Conservation (phyloP, 1,140 invertebrate genomes). For the Trigoniulus corallinus region DNA sequence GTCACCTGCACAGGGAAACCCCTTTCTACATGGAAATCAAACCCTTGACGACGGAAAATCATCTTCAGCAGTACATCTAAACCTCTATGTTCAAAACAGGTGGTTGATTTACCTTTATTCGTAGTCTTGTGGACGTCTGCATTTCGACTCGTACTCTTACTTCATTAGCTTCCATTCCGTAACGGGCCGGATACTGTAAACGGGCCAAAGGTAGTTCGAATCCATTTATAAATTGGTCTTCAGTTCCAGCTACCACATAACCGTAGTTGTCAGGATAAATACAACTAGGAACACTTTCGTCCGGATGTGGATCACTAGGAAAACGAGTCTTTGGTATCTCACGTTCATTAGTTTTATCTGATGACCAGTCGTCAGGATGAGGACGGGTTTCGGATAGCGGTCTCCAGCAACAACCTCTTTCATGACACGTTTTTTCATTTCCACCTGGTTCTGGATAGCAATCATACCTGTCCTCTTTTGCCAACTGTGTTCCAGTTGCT, state of each 20-base stretch:
- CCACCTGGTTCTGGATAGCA: constrained; percentile 26
- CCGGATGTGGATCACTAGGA: not conserved
- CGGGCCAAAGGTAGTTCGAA: constrained; percentile 9
- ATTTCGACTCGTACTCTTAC: constrained; percentile 12
- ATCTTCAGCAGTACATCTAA: no score
- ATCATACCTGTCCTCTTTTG: constrained; percentile 18
- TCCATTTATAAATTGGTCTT: constrained; percentile 4
- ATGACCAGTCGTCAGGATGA: not conserved
- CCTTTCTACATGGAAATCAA: no score
- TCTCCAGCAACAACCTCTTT: constrained; percentile 28
- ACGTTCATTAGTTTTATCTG: not conserved
- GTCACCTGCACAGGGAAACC: no score
- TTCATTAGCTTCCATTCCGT: constrained; percentile 12
- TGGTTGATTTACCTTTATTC: constrained; percentile 15
- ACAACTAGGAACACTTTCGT: constrained; percentile 1
- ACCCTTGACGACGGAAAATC: no score
- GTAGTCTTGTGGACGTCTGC: constrained; percentile 13
- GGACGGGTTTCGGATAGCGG: not conserved
- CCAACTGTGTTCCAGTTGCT: not conserved
- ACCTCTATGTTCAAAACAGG: no score
- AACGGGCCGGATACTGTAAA: constrained; percentile 9
- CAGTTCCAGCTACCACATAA: constrained; percentile 6
- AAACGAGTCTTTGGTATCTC: not conserved
- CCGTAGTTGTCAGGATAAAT: constrained; percentile 13
- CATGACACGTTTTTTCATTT: constrained; percentile 19